Conservation (phyloP, 2,888 invertebrate species). For the Caenorhabditis becei region DNA sequence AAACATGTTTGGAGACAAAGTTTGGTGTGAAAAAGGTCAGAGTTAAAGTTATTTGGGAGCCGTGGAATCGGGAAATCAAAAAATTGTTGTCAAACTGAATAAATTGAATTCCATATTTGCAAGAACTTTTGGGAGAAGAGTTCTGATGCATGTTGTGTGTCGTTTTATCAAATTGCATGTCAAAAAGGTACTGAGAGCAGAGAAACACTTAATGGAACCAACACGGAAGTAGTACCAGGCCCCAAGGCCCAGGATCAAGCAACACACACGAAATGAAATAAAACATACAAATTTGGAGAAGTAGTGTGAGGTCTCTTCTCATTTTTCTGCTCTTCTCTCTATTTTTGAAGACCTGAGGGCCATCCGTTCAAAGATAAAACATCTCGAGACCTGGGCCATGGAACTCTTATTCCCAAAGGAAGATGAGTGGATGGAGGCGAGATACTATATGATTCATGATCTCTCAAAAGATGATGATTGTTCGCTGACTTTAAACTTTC, state of each 20-base stretch:
- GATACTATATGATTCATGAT: constrained; percentile 48
- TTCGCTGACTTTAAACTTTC: constrained; percentile 31
- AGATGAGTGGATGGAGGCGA: constrained; percentile 16
- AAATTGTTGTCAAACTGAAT: no score
- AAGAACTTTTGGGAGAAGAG: no score
- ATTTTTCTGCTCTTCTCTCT: background rate
- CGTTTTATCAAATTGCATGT: no score
- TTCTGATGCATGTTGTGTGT: no score
- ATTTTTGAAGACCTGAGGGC: background rate
- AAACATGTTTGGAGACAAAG: background rate
- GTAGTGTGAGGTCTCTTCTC: constrained; percentile 1
- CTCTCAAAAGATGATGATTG: constrained; percentile 47
- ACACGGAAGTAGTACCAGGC: background rate
- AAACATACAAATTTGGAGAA: constrained; percentile 5
- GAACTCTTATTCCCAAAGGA: constrained; percentile 27
- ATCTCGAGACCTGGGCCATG: background rate
- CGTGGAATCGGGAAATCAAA: background rate
- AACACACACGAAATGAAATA: constrained; percentile 2
- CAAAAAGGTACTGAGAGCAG: background rate
- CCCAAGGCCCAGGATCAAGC: background rate
- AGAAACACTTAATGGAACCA: background rate
- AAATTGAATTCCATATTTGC: background rate
- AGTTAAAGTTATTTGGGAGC: background rate
- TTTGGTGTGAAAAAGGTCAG: background rate
- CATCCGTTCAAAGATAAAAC: constrained; percentile 36